A percentile compares a stretch with the other conserved stretches of the same genome.
These are phyloP conservation scores for Platypus cylindrus DNA, from an alignment of 2,888 invertebrate genomes.

Conservation along the genomic window DNA sequence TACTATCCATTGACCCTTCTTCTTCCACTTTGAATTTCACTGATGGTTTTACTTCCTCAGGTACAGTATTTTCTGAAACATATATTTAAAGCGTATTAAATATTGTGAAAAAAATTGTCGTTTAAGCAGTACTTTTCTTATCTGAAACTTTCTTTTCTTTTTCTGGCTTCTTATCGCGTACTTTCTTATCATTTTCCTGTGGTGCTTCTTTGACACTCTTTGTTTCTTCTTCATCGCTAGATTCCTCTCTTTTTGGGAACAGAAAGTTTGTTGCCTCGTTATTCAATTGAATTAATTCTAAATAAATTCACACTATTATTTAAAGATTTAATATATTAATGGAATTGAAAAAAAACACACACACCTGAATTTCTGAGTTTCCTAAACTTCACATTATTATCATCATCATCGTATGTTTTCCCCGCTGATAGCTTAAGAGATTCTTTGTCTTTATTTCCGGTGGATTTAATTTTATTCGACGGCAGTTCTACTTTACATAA, in stretches of 20 bases:
- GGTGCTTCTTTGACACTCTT: constrained; percentile 24
- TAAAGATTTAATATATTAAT: not conserved
- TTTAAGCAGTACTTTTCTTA: constrained; percentile 4
- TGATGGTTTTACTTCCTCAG: constrained; percentile 13
- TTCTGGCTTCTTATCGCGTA: constrained; percentile 2
- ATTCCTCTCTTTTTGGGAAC: constrained; percentile 53
- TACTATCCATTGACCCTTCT: constrained; percentile 29
- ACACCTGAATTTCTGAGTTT: constrained; percentile 51
- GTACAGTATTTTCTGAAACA: constrained; percentile 7
- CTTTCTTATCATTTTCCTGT: constrained; percentile 3
- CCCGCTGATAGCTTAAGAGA: constrained; percentile 12
- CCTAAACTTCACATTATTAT: constrained; percentile 53
- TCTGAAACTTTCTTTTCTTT: constrained; percentile 5
- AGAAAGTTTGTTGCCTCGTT: constrained; percentile 81
- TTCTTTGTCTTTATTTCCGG: constrained; percentile 23
- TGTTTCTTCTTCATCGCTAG: constrained; percentile 37
- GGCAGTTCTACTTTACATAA: constrained; percentile 64
- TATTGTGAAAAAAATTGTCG: no score
- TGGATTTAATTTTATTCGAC: constrained; percentile 54
- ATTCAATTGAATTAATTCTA: constrained; percentile 58
- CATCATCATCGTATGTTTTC: constrained; percentile 19
- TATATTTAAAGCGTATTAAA: no score
- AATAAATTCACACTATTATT: not conserved
- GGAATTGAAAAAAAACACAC: not conserved
- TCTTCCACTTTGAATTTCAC: constrained; percentile 23